These are phyloP conservation scores for Oreochromis mossambicus DNA, from an alignment of 2,797 vertebrate genomes.

Conservation along the genomic window DNA sequence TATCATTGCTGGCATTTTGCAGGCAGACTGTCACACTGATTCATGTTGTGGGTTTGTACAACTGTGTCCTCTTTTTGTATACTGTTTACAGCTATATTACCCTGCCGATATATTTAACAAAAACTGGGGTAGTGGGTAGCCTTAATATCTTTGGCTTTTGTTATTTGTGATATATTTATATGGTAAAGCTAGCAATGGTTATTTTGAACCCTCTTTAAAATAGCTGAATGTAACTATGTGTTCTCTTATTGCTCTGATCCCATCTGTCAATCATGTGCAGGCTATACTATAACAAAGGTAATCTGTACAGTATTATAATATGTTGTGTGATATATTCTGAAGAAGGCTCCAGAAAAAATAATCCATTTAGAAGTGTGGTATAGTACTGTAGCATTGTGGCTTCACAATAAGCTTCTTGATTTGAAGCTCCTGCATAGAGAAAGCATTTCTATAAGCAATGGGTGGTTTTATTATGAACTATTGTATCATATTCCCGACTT, in stretches of 20 bases:
- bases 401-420: neutral
- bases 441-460: neutral
- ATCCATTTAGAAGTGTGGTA: neutral
- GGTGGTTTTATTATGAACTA: neutral
- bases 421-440: neutral
- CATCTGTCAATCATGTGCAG: neutral
- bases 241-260: neutral
- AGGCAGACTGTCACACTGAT: neutral
- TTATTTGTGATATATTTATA: neutral
- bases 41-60: neutral
- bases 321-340: neutral
- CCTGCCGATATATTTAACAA: neutral
- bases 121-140: neutral
- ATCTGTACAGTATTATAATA: neutral
- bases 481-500: neutral
- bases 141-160: neutral
- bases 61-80: neutral
- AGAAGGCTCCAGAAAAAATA: neutral
- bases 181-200: neutral
- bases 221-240: neutral
- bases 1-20: neutral
- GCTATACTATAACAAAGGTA: neutral
- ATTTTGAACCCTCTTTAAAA: neutral
- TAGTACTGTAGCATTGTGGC: neutral
- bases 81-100: neutral